These are phyloP conservation scores for Bemisia tabaci DNA, from an alignment of 1,140 invertebrate species.

Conservation along the genomic window DNA sequence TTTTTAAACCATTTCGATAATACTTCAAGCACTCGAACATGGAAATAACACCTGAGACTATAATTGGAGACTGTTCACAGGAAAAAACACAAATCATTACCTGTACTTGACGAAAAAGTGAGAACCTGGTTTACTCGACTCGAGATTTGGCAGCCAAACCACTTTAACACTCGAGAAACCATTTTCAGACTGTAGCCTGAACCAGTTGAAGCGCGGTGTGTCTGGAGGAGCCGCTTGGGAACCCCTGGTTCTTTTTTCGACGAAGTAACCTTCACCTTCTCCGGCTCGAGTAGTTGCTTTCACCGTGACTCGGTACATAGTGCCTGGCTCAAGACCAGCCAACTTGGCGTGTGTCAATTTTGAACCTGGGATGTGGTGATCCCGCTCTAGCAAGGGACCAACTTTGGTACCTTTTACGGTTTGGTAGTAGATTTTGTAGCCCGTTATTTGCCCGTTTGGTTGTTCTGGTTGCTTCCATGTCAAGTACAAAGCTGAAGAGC, in stretches of 20 bases:
- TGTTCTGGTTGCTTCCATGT: constrained; percentile 86
- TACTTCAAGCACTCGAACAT: no score
- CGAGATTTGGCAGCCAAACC: constrained; percentile 61
- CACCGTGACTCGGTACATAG: constrained; percentile 79
- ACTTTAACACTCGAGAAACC: constrained; percentile 61
- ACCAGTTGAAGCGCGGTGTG: constrained; percentile 58
- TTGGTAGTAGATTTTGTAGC: constrained; percentile 85
- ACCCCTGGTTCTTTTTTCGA: constrained; percentile 56
- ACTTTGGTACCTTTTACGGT: constrained; percentile 58
- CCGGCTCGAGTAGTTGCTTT: constrained; percentile 69
- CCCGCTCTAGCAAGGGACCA: constrained; percentile 49
- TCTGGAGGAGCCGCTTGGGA: constrained; percentile 47
- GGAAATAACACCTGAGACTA: no score
- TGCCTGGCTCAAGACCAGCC: constrained; percentile 63
- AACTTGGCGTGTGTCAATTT: constrained; percentile 65
- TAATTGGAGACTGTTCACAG: no score
- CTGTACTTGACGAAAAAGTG: constrained; percentile 84
- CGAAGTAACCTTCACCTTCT: constrained; percentile 65
- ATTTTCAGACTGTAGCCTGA: constrained; percentile 51
- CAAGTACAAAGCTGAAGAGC: constrained; percentile 74
- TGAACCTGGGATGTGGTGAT: constrained; percentile 61
- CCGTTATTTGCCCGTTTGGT: constrained; percentile 82
- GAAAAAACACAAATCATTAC: no score
- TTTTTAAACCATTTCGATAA: no score
- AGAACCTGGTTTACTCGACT: constrained; percentile 52